Evolutionary conservation across 2,888 invertebrate genomes (phyloP), one percentile per base, ranked within the genome.

Genomic region (Eilema caniola): DNA sequence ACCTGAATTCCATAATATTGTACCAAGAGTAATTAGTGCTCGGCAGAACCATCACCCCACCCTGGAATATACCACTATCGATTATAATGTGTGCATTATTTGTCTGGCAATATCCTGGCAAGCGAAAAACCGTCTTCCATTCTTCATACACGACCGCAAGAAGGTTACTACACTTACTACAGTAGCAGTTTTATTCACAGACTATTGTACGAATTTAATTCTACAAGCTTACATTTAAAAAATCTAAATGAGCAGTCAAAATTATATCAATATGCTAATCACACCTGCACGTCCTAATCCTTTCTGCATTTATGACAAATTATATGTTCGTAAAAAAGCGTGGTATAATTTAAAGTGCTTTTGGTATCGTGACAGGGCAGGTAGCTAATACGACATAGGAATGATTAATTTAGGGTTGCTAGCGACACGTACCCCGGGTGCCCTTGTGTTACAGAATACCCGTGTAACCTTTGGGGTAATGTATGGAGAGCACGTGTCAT

Each of bases 341-440:
- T 82, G 62, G 72, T 82, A 72, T 77, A 79, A 79, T 81, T 72
- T 82, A 81, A 81, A 81, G 76, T 73, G 71, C 67, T 73, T 73
- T 70, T 72, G 80, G 74, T 80, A 82, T 82, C 80, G 70, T 67
- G 64, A 31, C 68, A n/a, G 64, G 70, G 59, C 78, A 80, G 81
- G 78, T 79, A 73, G 76, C 73, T 82, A 83, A 83, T 83, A 82
- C 83, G 83, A 82, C 82, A 74, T 75, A 66, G 70, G 80, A 82
- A 78, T 83, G 84, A 84, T 80, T 81, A 79, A 84, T 83, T 82
- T 75, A 70, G 68, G 76, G 69, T 62, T 33, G 59, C 67, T 68
- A 62, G 79, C 77, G 59, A 62, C 66, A 62, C 66, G 47, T 67
- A 25, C 62, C 33, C 23, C 11, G 16, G 16, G 41, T 23, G 41